Conservation (phyloP, 2,888 invertebrate genomes). For the Kryphioiulus occultus region DNA sequence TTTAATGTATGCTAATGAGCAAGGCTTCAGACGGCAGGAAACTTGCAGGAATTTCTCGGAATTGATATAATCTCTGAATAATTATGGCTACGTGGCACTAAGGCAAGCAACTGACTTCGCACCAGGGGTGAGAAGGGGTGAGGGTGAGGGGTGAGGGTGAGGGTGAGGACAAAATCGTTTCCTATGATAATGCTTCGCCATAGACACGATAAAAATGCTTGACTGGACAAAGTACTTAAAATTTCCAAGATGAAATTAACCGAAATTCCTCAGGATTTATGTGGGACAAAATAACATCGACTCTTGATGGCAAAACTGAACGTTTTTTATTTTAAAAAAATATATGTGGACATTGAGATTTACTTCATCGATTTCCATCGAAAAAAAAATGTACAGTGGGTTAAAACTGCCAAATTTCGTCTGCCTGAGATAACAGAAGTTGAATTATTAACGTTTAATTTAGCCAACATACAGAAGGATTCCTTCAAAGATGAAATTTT, state of each 20-base stretch:
- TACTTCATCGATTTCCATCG: not conserved
- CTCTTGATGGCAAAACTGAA: not conserved
- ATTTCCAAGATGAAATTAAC: too few species aligned
- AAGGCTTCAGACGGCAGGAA: not conserved
- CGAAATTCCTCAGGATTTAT: not conserved
- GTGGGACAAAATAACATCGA: not conserved
- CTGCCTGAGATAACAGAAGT: too few species aligned
- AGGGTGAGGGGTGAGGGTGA: not conserved
- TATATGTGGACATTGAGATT: not conserved
- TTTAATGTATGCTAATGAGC: not conserved
- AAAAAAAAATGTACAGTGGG: not conserved
- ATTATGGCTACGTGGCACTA: not conserved
- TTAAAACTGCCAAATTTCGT: not conserved
- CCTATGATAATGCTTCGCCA: not conserved
- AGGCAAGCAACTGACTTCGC: not conserved
- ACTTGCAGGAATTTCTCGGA: conserved; percentile 18
- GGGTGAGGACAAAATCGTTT: not conserved
- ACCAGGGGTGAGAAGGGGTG: not conserved
- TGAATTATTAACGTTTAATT: too few species aligned
- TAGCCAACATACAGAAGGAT: too few species aligned
- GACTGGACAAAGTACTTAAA: conserved; percentile 13
- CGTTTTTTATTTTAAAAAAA: not conserved
- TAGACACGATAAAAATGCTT: not conserved
- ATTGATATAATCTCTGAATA: conserved; percentile 23
- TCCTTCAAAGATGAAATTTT: too few species aligned